These are phyloP conservation scores for Montifringilla adamsi DNA, from an alignment of 2,113 vertebrate species.

Conservation along the genomic window DNA sequence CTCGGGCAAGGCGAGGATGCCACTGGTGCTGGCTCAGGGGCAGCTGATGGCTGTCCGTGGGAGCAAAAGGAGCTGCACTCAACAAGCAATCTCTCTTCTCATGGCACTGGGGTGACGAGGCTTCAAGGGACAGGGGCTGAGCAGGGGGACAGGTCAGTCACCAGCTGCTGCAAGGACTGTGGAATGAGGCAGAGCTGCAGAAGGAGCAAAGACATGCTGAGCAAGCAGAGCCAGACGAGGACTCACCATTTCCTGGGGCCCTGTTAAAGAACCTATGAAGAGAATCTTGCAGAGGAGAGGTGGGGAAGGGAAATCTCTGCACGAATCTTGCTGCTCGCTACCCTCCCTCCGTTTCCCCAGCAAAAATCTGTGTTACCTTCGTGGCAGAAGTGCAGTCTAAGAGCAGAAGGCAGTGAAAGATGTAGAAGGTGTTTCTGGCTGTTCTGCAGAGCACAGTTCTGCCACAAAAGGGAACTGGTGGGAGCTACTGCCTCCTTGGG, in stretches of 20 bases:
- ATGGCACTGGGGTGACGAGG: background rate
- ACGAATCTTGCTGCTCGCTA: background rate
- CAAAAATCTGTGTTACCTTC: background rate
- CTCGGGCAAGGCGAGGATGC: background rate
- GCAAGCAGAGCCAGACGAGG: rapidly evolving
- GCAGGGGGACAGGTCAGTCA: background rate
- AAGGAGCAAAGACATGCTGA: background rate
- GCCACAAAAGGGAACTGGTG: background rate
- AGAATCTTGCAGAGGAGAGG: background rate
- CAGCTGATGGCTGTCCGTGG: background rate
- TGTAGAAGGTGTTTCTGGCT: background rate
- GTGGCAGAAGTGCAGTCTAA: background rate
- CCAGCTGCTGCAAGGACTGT: background rate
- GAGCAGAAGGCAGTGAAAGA: background rate
- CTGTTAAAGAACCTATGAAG: background rate
- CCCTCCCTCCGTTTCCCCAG: background rate
- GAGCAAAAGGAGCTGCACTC: background rate
- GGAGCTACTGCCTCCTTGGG: background rate
- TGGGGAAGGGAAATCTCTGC: background rate
- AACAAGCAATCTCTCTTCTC: background rate
- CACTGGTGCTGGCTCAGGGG: background rate
- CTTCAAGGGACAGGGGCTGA: background rate
- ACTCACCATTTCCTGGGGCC: background rate
- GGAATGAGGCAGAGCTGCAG: background rate
- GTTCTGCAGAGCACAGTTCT: background rate